Evolutionary conservation across 2,113 vertebrate species (phyloP), one percentile per base, ranked within the genome.

Genomic region (Hippocampus abdominalis): DNA sequence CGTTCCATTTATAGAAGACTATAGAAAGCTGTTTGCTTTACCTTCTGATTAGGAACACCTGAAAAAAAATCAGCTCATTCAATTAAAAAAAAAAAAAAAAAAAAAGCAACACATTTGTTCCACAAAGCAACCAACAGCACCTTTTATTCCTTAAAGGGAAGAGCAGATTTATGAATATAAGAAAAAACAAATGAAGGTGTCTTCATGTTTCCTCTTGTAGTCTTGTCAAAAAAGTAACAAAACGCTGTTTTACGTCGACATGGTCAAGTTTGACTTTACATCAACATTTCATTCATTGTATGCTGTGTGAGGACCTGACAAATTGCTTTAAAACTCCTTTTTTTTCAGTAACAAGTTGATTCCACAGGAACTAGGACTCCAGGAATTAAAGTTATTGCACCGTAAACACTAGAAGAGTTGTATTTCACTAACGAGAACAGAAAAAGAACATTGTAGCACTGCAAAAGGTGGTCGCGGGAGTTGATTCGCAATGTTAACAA

Each of bases 131-230:
- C 63, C 60, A 64, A 36, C 9, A 36, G 66, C 80, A 73, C 57
- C 32, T 70, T 86, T 75, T 71, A 76, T 75, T 84, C 73, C 70
- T 78, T 76, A 64, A 76, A 51, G 10, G 2, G 44, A 48, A 73
- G 56, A 59, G 51, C 53, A 76, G 76, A 82, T 40, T 36, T 57
- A 36, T 40, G 32, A 40, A 54, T 54, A 69, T 36, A 49, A 77
- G 74, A 74, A 21, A 40, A 23, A 67, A 68, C 32, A 3, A 29
- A n/a, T 70, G 62, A 84, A 51, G 77, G 70, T 54, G 42, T 69
- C 4, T 8, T 46, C 1, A 68, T 68, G 44, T 57, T 42, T 3
- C 15, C 0, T 36, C 3, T 61, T 5, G n/a, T 11, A 69, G 68
- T 68, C 59, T 13, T 2, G 48, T 21, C 44, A 16, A 9, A 23